These are phyloP conservation scores for Proteles cristata DNA, from an alignment of 2,113 vertebrate species.

Conservation along the genomic window DNA sequence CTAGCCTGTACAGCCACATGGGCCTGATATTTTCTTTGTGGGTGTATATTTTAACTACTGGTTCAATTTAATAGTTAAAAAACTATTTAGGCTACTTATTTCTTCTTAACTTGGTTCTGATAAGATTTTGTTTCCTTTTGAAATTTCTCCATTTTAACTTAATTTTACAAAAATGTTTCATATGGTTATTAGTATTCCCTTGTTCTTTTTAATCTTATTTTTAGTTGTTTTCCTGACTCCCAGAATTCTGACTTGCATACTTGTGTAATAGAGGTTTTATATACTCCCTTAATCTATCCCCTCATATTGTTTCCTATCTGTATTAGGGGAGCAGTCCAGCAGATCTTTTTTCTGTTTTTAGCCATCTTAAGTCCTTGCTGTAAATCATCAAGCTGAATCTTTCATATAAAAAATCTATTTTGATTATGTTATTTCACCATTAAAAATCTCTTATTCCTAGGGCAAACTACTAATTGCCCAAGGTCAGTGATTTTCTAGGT, in stretches of 20 bases:
- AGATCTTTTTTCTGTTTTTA: slow-evolving; percentile 5
- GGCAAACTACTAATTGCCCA: neutral
- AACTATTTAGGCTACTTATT: neutral
- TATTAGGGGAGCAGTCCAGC: neutral
- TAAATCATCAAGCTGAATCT: neutral
- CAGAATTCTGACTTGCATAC: neutral
- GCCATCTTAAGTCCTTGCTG: neutral
- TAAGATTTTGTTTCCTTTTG: neutral
- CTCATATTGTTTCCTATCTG: neutral
- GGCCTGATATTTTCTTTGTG: neutral
- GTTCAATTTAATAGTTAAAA: neutral
- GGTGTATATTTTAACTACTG: neutral
- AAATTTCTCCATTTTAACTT: slow-evolving; percentile 22
- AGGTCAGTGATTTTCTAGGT: neutral
- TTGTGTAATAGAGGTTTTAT: neutral
- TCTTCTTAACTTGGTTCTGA: slow-evolving; percentile 2
- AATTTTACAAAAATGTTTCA: neutral
- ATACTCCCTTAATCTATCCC: neutral
- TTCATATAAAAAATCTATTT: neutral
- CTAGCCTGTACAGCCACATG: neutral
- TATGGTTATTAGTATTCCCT: neutral
- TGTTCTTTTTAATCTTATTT: slow-evolving; percentile 7
- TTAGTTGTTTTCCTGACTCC: neutral
- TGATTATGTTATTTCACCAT: slow-evolving; percentile 1
- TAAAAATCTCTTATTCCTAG: neutral